A percentile compares a stretch with the other conserved stretches of the same genome.
Evolutionary conservation across 2,113 vertebrate species (phyloP).

Genomic region (Pseudorhombus dupliciocellatus): DNA sequence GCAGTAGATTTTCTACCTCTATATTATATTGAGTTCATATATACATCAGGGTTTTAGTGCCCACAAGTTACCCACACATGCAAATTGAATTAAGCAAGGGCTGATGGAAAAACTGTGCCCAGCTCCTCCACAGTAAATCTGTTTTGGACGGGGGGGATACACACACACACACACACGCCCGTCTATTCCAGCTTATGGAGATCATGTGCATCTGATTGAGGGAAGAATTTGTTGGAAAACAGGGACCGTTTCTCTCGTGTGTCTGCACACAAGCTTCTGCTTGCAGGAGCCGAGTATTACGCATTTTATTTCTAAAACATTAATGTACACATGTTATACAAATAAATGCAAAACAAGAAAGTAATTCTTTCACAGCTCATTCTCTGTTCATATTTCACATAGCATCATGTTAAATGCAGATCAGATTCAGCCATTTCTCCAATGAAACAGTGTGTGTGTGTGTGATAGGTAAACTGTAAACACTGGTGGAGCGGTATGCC

Average conservation of each 20-base stretch:
- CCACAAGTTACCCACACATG: background rate
- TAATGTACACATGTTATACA: no score
- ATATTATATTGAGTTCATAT: no score
- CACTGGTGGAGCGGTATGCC: conserved; percentile 72
- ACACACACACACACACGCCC: conserved; percentile 34
- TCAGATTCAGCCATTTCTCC: conserved; percentile 21
- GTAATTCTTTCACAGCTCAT: conserved; percentile 12
- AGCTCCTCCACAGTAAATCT: background rate
- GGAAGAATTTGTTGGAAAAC: conserved; percentile 47
- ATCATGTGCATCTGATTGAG: conserved; percentile 72
- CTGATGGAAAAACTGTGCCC: background rate
- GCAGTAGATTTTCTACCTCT: background rate
- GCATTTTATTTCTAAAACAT: no score
- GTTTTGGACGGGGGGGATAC: background rate
- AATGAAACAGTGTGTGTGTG: conserved; percentile 55
- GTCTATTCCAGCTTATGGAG: conserved; percentile 56
- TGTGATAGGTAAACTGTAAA: conserved; percentile 78
- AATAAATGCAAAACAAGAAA: background rate
- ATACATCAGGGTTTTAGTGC: background rate
- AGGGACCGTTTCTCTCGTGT: background rate
- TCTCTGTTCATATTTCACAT: conserved; percentile 33
- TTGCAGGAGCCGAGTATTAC: background rate
- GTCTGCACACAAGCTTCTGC: no score
- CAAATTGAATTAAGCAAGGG: background rate
- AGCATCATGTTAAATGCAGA: conserved; percentile 13